These are phyloP conservation scores for Momotus momota DNA, from an alignment of 2,797 vertebrate species.

Conservation along the genomic window DNA sequence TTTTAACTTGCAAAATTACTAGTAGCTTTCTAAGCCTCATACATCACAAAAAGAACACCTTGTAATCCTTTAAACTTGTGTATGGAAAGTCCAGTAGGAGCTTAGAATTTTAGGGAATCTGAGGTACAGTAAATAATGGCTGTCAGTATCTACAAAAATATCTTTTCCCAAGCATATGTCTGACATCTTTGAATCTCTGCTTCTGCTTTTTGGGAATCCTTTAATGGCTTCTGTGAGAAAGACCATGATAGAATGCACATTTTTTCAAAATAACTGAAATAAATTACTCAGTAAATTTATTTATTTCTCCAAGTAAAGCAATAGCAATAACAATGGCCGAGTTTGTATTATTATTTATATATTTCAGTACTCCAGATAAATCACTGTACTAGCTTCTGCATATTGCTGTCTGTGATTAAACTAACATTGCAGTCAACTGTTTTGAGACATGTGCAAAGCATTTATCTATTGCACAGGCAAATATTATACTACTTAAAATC, in stretches of 20 bases:
- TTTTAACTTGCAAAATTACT: neutral
- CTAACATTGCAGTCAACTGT: neutral
- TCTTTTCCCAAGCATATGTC: neutral
- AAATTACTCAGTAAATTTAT: neutral
- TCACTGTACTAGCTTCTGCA: neutral
- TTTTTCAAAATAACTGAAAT: neutral
- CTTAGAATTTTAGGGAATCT: neutral
- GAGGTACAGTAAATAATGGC: neutral
- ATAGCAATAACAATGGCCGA: neutral
- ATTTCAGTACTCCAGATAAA: neutral
- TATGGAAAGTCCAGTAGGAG: neutral
- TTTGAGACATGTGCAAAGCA: fast-evolving
- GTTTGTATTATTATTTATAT: neutral
- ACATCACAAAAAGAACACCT: neutral
- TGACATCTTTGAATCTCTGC: neutral
- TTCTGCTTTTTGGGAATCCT: neutral
- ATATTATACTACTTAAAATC: neutral
- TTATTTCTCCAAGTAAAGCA: neutral
- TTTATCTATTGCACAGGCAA: neutral
- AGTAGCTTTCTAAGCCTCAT: neutral
- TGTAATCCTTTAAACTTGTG: neutral
- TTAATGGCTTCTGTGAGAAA: neutral
- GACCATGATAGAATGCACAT: neutral
- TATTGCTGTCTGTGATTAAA: neutral
- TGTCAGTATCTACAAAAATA: neutral